Evolutionary conservation across 2,888 invertebrate genomes (phyloP).

Genomic region (Hirtodrosophila cameraria): DNA sequence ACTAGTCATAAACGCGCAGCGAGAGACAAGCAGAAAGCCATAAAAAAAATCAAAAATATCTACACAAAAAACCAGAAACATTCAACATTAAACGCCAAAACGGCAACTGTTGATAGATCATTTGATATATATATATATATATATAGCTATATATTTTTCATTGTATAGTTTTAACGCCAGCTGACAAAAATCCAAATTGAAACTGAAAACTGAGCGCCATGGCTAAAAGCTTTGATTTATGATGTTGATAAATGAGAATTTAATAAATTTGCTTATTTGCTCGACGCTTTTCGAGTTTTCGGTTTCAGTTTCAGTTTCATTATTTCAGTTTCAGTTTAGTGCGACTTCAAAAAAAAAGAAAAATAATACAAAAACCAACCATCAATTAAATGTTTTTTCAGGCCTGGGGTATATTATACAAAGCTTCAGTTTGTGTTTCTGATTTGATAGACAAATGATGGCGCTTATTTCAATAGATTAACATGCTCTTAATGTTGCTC

Average conservation of each 20-base stretch:
- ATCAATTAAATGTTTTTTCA: constrained; percentile 56
- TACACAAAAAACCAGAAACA: constrained; percentile 43
- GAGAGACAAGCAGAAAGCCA: constrained; percentile 26
- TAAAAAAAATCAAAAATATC: constrained; percentile 23
- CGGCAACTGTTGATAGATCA: constrained; percentile 79
- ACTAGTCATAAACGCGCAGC: constrained; percentile 69
- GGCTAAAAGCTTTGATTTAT: constrained; percentile 65
- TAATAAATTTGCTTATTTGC: constrained; percentile 73
- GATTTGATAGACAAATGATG: constrained; percentile 67
- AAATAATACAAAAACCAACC: constrained; percentile 27
- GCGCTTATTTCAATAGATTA: constrained; percentile 73
- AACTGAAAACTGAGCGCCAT: constrained; percentile 44
- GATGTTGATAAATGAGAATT: constrained; percentile 79
- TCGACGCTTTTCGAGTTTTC: constrained; percentile 24
- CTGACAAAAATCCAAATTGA: constrained; percentile 49
- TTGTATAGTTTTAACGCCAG: constrained; percentile 15
- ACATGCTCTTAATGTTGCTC: constrained; percentile 53
- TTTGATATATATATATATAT: constrained; percentile 55
- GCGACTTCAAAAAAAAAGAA: constrained; percentile 13
- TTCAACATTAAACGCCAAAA: constrained; percentile 49
- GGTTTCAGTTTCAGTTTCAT: constrained; percentile 16
- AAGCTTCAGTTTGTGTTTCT: constrained; percentile 5
- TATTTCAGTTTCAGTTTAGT: constrained; percentile 25
- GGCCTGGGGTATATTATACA: constrained; percentile 23
- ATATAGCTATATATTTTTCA: constrained; percentile 8